Evolutionary conservation across 2,113 vertebrate genomes (phyloP), one percentile per base, ranked within the genome.

Genomic region (Salvelinus alpinus): DNA sequence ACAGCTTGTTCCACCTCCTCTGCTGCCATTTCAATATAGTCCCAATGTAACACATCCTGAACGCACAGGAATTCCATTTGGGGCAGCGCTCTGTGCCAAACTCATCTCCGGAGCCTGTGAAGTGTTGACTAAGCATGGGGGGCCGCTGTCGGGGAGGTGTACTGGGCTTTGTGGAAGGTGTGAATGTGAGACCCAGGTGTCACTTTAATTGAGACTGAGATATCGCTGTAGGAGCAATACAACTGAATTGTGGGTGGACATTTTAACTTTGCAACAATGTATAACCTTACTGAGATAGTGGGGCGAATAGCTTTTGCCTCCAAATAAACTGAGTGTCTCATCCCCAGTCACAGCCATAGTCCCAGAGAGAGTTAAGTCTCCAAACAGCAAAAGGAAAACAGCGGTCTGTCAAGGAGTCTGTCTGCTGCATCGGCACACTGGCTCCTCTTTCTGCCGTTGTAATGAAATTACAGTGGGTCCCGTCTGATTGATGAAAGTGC

Each of bases 401-500:
- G 14, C 18, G 16, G 16, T 69, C 72, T 76, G 29, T 78, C 38
- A 9, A 29, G 22, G 59, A n/a, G 24, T 74, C 48, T 24, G 74
- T 64, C 66, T 74, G 72, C 78, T 59, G 65, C 75, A 82, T 57
- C 68, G 70, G 78, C 78, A 79, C 81, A 78, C 29, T 75, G 65
- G 60, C 79, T 83, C 75, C 70, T 71, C 78, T 81, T 75, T 84
- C 83, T 85, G 84, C 83, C 77, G 87, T 72, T 83, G 82, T 86
- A 85, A 89, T 88, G 84, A 85, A 90, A 88, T 92, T 88, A 91
- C 83, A 84, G 67, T 24, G 3, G 47, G 71, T 75, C 22, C 77
- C 57, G 57, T 81, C 86, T 93, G 92, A 93, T 91, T 88, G 91
- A 93, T 94, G 86, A 88, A 86, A 85, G 86, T 85, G 87, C 85